A percentile compares a stretch with the other conserved stretches of the same genome.
Conservation (phyloP, 2,888 invertebrate species). For the Cyclophora albipunctata region DNA sequence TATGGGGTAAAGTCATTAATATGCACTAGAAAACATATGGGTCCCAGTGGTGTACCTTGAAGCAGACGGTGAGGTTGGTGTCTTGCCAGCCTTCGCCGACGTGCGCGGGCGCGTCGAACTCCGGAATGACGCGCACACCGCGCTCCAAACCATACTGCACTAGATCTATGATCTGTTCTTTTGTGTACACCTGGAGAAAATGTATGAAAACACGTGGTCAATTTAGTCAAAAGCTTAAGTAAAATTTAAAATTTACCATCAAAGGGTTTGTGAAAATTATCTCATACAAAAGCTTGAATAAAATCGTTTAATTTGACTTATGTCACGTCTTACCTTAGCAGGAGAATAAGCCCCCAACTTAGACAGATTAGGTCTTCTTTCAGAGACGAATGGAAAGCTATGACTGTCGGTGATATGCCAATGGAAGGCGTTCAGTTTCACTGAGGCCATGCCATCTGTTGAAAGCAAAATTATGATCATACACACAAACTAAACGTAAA, state of each 20-base stretch:
- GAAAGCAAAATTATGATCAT: neutral
- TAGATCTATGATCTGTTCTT: conserved; percentile 68
- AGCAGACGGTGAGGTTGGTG: conserved; percentile 79
- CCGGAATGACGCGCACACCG: conserved; percentile 91
- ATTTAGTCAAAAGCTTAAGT: conserved; percentile 3
- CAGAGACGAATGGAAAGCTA: conserved; percentile 91
- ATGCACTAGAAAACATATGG: neutral
- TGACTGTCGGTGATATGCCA: conserved; percentile 97
- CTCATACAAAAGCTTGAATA: conserved; percentile 2
- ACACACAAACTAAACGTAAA: too few species aligned
- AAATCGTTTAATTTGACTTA: neutral
- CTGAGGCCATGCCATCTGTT: conserved; percentile 89
- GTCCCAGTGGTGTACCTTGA: conserved; percentile 58
- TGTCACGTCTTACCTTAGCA: conserved; percentile 67
- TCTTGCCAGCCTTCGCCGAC: conserved; percentile 91
- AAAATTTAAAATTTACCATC: conserved; percentile 1
- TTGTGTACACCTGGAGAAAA: conserved; percentile 69
- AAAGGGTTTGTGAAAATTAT: too few species aligned
- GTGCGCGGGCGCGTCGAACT: conserved; percentile 94
- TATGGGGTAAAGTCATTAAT: too few species aligned
- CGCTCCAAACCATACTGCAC: conserved; percentile 81
- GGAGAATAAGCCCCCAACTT: conserved; percentile 87
- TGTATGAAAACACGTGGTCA: neutral
- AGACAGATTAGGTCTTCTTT: conserved; percentile 81
- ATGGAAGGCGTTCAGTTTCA: conserved; percentile 94